Evolutionary conservation across 2,797 vertebrate genomes (phyloP).

Genomic region (Falco columbarius): DNA sequence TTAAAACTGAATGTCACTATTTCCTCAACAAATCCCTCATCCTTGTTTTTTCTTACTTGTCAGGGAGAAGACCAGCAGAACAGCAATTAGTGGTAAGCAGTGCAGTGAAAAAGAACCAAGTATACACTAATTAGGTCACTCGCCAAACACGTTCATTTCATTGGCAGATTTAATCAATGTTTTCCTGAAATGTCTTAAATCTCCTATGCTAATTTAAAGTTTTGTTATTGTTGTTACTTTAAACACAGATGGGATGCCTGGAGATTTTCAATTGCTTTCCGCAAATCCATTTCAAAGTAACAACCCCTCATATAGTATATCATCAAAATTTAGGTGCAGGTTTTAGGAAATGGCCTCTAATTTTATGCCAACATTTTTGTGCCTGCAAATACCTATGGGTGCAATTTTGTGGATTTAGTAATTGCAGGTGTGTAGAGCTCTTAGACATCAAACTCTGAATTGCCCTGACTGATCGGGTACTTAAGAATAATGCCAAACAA

Average conservation of each 20-base stretch:
- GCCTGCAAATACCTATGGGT: slow-evolving; percentile 39
- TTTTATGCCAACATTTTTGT: slow-evolving; percentile 49
- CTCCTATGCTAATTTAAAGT: slow-evolving; percentile 73
- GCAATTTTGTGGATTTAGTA: slow-evolving; percentile 37
- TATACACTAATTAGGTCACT: slow-evolving; percentile 80
- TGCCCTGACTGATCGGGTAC: not conserved
- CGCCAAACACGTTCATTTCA: slow-evolving; percentile 71
- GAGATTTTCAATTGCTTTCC: slow-evolving; percentile 68
- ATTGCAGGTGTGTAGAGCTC: slow-evolving; percentile 43
- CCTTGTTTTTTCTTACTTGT: slow-evolving; percentile 76
- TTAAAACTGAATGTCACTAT: slow-evolving; percentile 77
- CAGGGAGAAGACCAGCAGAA: slow-evolving; percentile 73
- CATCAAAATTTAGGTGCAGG: slow-evolving; percentile 41
- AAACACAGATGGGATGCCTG: slow-evolving; percentile 71
- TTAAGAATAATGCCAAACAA: not conserved
- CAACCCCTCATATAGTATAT: slow-evolving; percentile 34
- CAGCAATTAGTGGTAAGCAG: slow-evolving; percentile 77
- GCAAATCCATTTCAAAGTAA: slow-evolving; percentile 66
- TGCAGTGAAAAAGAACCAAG: slow-evolving; percentile 76
- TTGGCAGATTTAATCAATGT: slow-evolving; percentile 78
- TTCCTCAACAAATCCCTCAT: slow-evolving; percentile 73
- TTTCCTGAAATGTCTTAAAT: slow-evolving; percentile 78
- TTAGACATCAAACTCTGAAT: slow-evolving; percentile 7
- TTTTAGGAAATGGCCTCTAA: slow-evolving; percentile 55
- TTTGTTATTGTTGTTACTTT: slow-evolving; percentile 74